phyloP scores from a whole-genome alignment of 1,140 invertebrate species.

The Lineus longissimus region DNA sequence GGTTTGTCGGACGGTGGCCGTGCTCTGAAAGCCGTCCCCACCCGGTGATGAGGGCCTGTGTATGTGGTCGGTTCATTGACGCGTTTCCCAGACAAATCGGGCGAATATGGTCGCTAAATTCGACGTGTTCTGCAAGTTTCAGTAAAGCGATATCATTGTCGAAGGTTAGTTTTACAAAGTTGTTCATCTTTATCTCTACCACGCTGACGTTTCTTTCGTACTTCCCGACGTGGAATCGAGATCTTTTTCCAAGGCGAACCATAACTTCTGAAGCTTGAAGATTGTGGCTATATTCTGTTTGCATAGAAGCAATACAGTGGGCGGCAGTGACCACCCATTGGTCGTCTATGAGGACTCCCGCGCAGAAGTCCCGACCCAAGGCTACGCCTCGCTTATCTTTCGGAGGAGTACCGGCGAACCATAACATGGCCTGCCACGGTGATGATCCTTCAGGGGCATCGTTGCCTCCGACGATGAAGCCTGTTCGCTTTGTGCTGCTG shows the following conservation, averaged over 20 bases:
- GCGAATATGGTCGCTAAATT: constrained; percentile 49
- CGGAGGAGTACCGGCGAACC: not conserved
- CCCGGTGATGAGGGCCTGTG: not conserved
- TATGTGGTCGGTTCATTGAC: not conserved
- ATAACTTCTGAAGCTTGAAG: not conserved
- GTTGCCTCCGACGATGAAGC: constrained; percentile 1
- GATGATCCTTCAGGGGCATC: not conserved
- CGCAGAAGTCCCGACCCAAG: not conserved
- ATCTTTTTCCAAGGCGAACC: not conserved
- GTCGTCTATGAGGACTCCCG: not conserved
- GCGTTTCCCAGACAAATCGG: constrained; percentile 3
- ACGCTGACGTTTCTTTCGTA: not conserved
- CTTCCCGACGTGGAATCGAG: not conserved
- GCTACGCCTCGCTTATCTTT: not conserved
- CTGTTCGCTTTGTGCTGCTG: not conserved
- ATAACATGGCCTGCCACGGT: constrained; percentile 9
- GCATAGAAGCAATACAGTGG: not conserved
- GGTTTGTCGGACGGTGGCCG: constrained; percentile 18
- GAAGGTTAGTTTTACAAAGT: constrained; percentile 12
- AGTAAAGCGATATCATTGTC: constrained; percentile 64
- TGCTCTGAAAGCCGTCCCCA: not conserved
- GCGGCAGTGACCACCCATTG: not conserved
- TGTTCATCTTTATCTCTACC: not conserved
- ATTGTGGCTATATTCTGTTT: not conserved
- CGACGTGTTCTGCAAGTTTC: constrained; percentile 49